Conservation (phyloP, 2,888 invertebrate genomes). For the Charanyca ferruginea region DNA sequence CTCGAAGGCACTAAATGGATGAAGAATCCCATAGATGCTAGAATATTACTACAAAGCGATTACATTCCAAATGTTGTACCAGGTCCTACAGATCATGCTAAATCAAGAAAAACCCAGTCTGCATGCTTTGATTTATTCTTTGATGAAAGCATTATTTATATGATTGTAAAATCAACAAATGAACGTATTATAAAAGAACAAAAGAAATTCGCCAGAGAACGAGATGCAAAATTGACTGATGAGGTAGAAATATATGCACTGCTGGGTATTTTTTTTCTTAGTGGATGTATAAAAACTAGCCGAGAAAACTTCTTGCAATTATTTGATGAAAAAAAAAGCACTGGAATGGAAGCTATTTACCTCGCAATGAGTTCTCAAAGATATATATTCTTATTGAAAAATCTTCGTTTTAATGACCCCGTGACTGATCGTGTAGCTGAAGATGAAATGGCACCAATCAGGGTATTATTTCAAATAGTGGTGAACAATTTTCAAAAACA, state of each 20-base stretch:
- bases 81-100: slow-evolving; percentile 36
- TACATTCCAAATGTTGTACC: slow-evolving; percentile 28
- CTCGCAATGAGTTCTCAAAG: slow-evolving; percentile 47
- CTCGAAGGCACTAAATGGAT: slow-evolving; percentile 52
- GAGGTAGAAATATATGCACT: slow-evolving; percentile 51
- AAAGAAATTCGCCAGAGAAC: slow-evolving; percentile 35
- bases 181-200: slow-evolving; percentile 44
- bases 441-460: slow-evolving; percentile 52
- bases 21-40: slow-evolving; percentile 40
- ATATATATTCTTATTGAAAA: slow-evolving; percentile 50
- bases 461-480: slow-evolving; percentile 43
- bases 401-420: slow-evolving; percentile 46
- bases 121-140: slow-evolving; percentile 54
- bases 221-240: slow-evolving; percentile 50
- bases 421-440: slow-evolving; percentile 17
- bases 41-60: slow-evolving; percentile 33
- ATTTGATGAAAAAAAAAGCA: slow-evolving; percentile 48
- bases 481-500: slow-evolving; percentile 53
- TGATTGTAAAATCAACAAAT: slow-evolving; percentile 48
- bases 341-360: slow-evolving; percentile 55
- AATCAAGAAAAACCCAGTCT: slow-evolving; percentile 27
- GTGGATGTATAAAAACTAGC: slow-evolving; percentile 42
- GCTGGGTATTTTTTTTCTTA: slow-evolving; percentile 47
- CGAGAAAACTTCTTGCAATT: slow-evolving; percentile 46
- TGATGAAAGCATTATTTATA: slow-evolving; percentile 43